Evolutionary conservation across 2,113 vertebrate species (phyloP).

Genomic region (Paramisgurnus dabryanus): DNA sequence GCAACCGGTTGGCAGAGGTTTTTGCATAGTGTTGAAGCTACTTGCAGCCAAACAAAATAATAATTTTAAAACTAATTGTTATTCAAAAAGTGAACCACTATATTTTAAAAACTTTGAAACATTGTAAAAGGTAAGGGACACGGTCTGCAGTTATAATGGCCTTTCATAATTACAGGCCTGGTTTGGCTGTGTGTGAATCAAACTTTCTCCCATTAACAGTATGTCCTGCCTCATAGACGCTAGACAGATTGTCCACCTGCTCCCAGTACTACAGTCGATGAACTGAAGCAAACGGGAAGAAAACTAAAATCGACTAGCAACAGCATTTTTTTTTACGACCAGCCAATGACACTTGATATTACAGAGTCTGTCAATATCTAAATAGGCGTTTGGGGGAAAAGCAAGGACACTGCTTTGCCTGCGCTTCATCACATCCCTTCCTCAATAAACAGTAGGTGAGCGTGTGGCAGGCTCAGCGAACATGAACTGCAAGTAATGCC

Average conservation of each 20-base stretch:
- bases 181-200: background rate
- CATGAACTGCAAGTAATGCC: slow-evolving; percentile 59
- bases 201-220: background rate
- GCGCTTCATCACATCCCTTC: slow-evolving; percentile 61
- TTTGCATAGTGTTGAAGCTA: no score
- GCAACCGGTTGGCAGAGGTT: no score
- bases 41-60: no score
- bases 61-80: no score
- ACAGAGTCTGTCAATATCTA: slow-evolving; percentile 44
- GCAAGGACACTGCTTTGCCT: slow-evolving; percentile 49
- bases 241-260: no score
- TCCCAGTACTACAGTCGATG: slow-evolving; percentile 13
- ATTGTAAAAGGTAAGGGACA: no score
- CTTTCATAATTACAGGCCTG: background rate
- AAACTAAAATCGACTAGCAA: background rate
- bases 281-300: slow-evolving; percentile 14
- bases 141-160: no score
- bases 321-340: slow-evolving; percentile 22
- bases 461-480: slow-evolving; percentile 55
- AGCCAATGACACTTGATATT: slow-evolving; percentile 23
- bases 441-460: slow-evolving; percentile 65
- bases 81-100: no score
- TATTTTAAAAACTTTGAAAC: no score
- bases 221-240: background rate
- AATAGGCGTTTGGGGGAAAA: slow-evolving; percentile 42